These are phyloP conservation scores for Acanthisitta chloris DNA, from an alignment of 2,113 vertebrate species.

Conservation along the genomic window DNA sequence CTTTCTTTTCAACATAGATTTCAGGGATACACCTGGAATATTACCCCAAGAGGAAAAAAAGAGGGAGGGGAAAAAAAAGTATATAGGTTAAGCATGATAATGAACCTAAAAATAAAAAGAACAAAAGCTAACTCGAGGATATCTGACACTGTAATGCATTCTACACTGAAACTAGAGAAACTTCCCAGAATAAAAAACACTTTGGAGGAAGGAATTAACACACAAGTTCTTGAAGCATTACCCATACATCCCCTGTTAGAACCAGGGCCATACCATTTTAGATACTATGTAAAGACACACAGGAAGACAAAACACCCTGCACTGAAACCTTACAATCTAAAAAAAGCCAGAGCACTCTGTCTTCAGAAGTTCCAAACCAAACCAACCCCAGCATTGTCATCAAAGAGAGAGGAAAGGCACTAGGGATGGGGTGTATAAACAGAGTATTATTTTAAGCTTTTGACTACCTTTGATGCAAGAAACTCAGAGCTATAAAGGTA, in stretches of 20 bases:
- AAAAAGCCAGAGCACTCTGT: background rate
- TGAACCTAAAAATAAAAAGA: background rate
- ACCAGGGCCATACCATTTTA: background rate
- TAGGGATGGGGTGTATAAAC: background rate
- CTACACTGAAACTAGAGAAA: background rate
- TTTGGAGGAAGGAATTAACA: background rate
- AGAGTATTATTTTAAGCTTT: conserved; percentile 43
- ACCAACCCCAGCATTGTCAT: background rate
- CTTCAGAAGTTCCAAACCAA: background rate
- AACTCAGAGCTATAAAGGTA: background rate
- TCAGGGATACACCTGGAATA: background rate
- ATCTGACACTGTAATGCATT: conserved; percentile 23
- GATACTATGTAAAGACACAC: conserved; percentile 7
- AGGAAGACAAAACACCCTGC: background rate
- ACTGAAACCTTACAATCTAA: background rate
- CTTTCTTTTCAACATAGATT: background rate
- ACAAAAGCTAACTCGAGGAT: background rate
- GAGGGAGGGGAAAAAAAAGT: background rate
- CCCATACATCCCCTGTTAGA: background rate
- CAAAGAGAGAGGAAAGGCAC: conserved; percentile 29
- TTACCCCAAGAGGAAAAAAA: background rate
- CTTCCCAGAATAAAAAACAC: background rate
- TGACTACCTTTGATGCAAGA: conserved; percentile 8
- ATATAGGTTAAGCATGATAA: background rate
- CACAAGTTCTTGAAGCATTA: background rate